phyloP scores from a whole-genome alignment of 1,140 invertebrate genomes.

The Brachionus sp. region DNA sequence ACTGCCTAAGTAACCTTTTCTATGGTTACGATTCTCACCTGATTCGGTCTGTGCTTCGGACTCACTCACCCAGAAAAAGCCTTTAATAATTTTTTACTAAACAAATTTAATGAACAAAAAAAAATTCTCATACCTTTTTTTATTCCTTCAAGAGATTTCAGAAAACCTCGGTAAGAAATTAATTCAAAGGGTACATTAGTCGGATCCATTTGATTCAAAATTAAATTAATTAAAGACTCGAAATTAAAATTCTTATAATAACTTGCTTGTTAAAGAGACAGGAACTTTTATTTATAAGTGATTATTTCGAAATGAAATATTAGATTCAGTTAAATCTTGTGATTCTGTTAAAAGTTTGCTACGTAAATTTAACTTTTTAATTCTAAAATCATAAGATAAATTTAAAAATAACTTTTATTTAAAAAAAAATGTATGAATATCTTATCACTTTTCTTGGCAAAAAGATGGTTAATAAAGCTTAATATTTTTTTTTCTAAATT shows the following conservation, averaged over 20 bases:
- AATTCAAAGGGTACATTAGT: slow-evolving; percentile 24
- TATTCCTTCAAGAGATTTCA: neutral
- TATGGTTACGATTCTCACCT: neutral
- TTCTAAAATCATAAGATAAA: neutral
- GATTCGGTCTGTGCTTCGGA: neutral
- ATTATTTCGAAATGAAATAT: neutral
- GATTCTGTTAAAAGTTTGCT: neutral
- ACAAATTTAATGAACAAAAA: neutral
- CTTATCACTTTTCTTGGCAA: neutral
- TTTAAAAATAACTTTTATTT: neutral
- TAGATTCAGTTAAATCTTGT: neutral
- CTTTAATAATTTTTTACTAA: neutral
- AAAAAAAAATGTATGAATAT: neutral
- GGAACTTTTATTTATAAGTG: neutral
- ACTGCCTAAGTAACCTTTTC: neutral
- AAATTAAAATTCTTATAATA: neutral
- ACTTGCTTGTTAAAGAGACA: neutral
- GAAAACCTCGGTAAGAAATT: slow-evolving; percentile 25
- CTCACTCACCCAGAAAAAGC: neutral
- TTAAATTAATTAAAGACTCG: neutral
- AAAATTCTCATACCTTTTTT: neutral
- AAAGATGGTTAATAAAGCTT: neutral
- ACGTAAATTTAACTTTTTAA: neutral
- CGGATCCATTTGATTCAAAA: neutral
- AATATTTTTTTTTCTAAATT: neutral